Base-by-base conservation (phyloP, 2,888 invertebrate genomes). In the Tenthredo notha region DNA sequence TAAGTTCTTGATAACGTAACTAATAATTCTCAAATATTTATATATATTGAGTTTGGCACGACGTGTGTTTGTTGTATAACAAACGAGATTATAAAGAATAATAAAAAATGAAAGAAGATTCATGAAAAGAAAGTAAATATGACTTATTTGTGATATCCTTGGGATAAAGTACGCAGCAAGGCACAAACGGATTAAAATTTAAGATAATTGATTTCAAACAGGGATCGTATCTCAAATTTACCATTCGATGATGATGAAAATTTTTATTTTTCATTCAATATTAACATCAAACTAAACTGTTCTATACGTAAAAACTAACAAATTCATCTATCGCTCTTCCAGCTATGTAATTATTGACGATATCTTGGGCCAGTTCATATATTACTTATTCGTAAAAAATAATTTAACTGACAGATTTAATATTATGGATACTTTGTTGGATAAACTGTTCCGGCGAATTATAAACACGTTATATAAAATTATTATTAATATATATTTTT, bases 21-120 rank as follows among this genome's bases (percentile, higher is more conserved):
- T 1, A 29, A 37, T 40, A 61, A 61, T 10, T 12, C 58, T 80
- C n/a, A 58, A 12, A 50, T 50, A 58, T 78, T 15, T 12, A 29
- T 58, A 29, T 58, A 58, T 78, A 78, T 80, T 61, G 80, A 40
- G 61, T 58, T 80, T 80, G 58, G 80, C 61, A 58, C 61, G 40
- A 80, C 61, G 21, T 80, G 21, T 80, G 58, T 61, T 80, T 80
- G 37, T 58, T 25, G 29, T 67, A 67, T 15, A 78, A 78, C 21
- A 80, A 80, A 80, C 12, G 21, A 37, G 40, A 37, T 40, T 21
- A 61, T 58, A 37, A 61, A 37, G 12, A 61, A 21, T 37, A 58
- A 78, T 6, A 12, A 58, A 58, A 21, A 43, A 25, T 18, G 6
- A 37, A 70, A 70, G 18, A n/a, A 75, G 3, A 47, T 47, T 47